phyloP scores from a whole-genome alignment of 2,113 vertebrate species.

The Bubo scandiacus region DNA sequence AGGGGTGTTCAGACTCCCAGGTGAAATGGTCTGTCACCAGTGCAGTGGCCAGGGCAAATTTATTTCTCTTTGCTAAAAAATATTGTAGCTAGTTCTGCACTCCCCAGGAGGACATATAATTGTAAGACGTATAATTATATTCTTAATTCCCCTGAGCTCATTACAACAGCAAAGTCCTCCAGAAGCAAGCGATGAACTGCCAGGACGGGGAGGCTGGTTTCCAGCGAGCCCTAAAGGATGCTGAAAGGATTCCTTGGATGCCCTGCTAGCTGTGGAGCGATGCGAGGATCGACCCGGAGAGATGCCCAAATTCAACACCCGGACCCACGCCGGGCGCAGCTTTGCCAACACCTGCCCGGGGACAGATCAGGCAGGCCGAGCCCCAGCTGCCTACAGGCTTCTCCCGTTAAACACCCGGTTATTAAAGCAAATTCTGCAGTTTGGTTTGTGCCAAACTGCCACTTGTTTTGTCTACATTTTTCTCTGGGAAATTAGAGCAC shows the following conservation, averaged over 20 bases:
- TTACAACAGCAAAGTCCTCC: background rate
- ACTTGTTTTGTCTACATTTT: conserved; percentile 33
- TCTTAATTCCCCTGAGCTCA: background rate
- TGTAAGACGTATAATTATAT: background rate
- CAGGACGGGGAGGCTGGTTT: background rate
- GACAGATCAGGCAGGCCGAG: background rate
- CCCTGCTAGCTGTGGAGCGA: fast-evolving
- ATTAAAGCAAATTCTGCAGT: background rate
- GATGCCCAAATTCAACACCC: background rate
- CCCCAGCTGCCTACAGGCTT: background rate
- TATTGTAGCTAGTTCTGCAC: fast-evolving
- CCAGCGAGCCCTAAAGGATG: background rate
- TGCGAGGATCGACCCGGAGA: background rate
- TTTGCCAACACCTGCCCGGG: background rate
- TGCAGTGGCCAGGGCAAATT: fast-evolving
- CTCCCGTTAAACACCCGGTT: background rate
- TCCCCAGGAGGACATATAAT: background rate
- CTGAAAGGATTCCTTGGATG: background rate
- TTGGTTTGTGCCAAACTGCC: background rate
- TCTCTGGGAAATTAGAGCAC: conserved; percentile 20
- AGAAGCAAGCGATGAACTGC: background rate
- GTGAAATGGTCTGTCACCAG: background rate
- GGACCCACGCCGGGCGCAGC: background rate
- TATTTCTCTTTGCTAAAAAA: background rate
- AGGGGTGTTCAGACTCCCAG: background rate